Base-by-base conservation (phyloP, 2,797 vertebrate genomes). In the Meda fulgida region DNA sequence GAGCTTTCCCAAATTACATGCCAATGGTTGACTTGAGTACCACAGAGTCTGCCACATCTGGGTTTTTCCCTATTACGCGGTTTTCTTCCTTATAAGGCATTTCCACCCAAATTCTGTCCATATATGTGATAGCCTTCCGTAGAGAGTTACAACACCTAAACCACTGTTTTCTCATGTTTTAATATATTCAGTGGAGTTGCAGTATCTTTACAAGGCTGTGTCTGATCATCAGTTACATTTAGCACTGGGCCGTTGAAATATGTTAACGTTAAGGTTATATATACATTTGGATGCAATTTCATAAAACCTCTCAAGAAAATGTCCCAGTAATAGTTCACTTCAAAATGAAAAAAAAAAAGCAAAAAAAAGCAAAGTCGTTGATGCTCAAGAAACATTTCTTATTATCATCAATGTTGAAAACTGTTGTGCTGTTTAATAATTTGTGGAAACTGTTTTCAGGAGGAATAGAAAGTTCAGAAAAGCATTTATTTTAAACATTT, bases 1-100 rank as follows among this genome's bases (percentile, higher is more conserved):
- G 16, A 60, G 36, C 38, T 58, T 71, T 43, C 51, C 36, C 4
- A 43, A 75, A 83, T 51, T 48, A 43, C 58, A 65, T 78, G n/a
- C 29, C 29, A 55, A 23, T 2, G 19, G 29, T 34, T 78, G 75
- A 31, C 53, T 26, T 60, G 8, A 43, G 76, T 60, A 23, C 18
- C 34, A 71, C 31, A 58, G 58, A 29, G 9, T 29, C 21, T 53
- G 48, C 16, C 18, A 73, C 53, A 58, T 73, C 63, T 82, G 69
- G 53, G 53, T n/a, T 75, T 73, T 73, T 19, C 51, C 69, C 38
- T 4, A 31, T 3, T 21, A 69, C 65, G 9, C 7, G 34, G 63
- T 67, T 80, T 51, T 79, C 43, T 73, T 51, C 53, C 11, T 36
- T 36, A 34, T 23, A 13, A 51, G 18, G 71, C 38, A 65, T 43